Conservation (phyloP, 2,797 vertebrate genomes). For the Thunnus albacares region DNA sequence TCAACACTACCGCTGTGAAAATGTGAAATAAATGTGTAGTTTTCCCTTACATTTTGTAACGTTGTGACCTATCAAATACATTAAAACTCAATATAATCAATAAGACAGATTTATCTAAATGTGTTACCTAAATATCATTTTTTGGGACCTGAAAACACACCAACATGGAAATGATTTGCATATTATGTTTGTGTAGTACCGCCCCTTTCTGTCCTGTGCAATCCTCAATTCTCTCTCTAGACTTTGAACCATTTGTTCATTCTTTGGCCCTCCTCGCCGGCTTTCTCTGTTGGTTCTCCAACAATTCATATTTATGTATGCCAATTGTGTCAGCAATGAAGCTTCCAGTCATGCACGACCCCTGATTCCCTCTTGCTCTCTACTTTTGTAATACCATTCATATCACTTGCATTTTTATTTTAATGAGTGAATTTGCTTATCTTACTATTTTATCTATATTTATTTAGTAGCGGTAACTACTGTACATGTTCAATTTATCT, state of each 20-base stretch:
- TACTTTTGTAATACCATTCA: not conserved
- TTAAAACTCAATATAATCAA: not conserved
- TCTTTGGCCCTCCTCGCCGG: not conserved
- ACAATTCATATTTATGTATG: not conserved
- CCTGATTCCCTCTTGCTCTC: not conserved
- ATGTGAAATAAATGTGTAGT: not conserved
- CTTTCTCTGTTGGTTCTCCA: not conserved
- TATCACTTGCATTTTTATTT: not conserved
- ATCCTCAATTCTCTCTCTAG: too few relatives aligned
- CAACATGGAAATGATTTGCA: too few relatives aligned
- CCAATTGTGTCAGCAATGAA: not conserved
- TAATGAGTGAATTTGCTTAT: not conserved
- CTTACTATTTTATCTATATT: not conserved
- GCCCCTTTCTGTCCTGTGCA: too few relatives aligned
- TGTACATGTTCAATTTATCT: not conserved
- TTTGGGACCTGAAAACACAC: not conserved
- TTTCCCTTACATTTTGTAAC: too few relatives aligned
- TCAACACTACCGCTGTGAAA: too few relatives aligned
- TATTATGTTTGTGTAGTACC: too few relatives aligned
- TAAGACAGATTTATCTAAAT: not conserved
- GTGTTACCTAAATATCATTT: not conserved
- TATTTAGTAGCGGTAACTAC: not conserved
- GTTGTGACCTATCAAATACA: not conserved
- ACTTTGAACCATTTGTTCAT: slow-evolving; percentile 5
- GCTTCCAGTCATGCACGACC: not conserved